Conservation (phyloP, 2,888 invertebrate genomes). For the Apocheima hispidaria region DNA sequence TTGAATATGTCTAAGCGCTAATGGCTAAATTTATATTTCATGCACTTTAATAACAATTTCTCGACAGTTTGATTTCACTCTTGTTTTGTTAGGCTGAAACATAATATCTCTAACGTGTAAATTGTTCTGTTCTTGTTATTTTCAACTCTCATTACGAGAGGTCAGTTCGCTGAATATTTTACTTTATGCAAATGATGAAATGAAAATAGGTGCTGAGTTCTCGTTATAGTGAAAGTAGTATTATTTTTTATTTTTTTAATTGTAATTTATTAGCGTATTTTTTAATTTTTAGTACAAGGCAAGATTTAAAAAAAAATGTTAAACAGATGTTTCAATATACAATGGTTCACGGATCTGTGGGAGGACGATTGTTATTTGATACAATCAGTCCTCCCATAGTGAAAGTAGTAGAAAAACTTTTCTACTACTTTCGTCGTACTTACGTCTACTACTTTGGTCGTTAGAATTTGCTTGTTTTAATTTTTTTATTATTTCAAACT, state of each 20-base stretch:
- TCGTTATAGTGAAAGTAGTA: not conserved
- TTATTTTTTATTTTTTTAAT: not conserved
- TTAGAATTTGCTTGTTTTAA: too few species aligned
- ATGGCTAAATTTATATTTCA: slow-evolving; percentile 15
- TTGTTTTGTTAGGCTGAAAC: slow-evolving; percentile 22
- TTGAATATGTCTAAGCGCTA: not conserved
- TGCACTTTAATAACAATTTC: slow-evolving; percentile 6
- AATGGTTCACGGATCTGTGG: too few species aligned
- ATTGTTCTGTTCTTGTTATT: slow-evolving; percentile 28
- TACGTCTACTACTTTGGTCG: too few species aligned
- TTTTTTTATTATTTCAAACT: too few species aligned
- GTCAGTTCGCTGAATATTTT: slow-evolving; percentile 25
- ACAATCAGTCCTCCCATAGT: too few species aligned
- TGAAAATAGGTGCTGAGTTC: slow-evolving; percentile 17
- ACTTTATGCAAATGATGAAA: slow-evolving; percentile 22
- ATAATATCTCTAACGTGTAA: slow-evolving; percentile 17
- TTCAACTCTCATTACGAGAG: slow-evolving; percentile 26
- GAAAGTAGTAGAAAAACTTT: too few species aligned
- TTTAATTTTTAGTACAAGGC: too few species aligned
- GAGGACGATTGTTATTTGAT: too few species aligned
- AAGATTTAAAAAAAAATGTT: too few species aligned
- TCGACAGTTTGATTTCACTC: slow-evolving; percentile 7
- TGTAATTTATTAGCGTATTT: not conserved
- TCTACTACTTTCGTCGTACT: too few species aligned
- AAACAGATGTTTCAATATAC: too few species aligned